These are phyloP conservation scores for Steatornis caripensis DNA, from an alignment of 2,113 vertebrate species.

Conservation along the genomic window DNA sequence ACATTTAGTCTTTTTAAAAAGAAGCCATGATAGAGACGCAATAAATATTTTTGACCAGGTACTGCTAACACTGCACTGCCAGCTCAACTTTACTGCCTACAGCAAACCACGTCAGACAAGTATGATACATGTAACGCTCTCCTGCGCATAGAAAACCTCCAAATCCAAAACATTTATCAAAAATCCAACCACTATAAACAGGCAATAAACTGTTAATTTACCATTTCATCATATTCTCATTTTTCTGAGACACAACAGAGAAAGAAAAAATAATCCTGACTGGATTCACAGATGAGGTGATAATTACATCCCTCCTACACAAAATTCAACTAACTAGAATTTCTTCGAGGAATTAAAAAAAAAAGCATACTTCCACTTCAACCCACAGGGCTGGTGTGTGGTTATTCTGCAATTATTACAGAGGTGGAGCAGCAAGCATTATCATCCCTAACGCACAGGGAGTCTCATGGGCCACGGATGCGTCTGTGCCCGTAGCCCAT, in stretches of 20 bases:
- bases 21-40: background rate
- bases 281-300: constrained; percentile 6
- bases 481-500: background rate
- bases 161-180: constrained; percentile 17
- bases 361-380: background rate
- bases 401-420: background rate
- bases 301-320: constrained; percentile 12
- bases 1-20: background rate
- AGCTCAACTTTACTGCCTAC: background rate
- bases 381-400: background rate
- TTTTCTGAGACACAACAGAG: constrained; percentile 63
- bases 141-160: background rate
- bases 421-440: background rate
- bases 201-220: constrained; percentile 56
- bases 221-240: background rate
- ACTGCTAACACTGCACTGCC: background rate
- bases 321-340: background rate
- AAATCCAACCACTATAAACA: background rate
- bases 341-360: background rate
- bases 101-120: background rate
- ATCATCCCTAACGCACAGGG: background rate
- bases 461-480: rapidly evolving
- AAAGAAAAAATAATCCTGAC: constrained; percentile 35
- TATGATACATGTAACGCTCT: background rate
- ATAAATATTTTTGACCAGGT: background rate